Percentiles rank a stretch among this genome's conserved stretches.
Conservation (phyloP, 2,113 vertebrate genomes). For the Zosterops lateralis region DNA sequence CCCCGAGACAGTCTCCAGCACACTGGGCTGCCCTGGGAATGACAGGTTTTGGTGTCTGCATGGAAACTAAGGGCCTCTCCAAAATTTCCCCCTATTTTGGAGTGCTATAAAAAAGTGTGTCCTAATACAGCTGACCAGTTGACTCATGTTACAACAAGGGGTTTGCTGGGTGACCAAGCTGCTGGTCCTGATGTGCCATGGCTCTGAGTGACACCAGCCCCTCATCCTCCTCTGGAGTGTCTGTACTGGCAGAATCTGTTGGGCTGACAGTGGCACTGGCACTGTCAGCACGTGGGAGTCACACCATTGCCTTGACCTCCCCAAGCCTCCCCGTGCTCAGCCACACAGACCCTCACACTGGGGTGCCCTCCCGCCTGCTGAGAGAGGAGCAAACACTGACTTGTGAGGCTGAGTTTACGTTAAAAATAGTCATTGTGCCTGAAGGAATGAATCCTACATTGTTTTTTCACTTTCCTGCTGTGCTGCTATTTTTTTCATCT, state of each 20-base stretch:
- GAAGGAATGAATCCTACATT: background rate
- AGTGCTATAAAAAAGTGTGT: accelerated
- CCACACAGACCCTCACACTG: accelerated
- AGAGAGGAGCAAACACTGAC: background rate
- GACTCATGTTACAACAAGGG: accelerated
- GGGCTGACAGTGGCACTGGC: background rate
- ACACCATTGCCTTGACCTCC: accelerated
- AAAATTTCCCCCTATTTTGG: background rate
- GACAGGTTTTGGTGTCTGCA: accelerated
- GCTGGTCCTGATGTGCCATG: accelerated
- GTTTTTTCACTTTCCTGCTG: conserved; percentile 35
- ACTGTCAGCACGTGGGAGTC: accelerated
- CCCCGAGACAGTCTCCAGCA: background rate
- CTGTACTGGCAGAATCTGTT: background rate
- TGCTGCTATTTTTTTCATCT: conserved; percentile 18
- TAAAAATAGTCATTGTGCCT: background rate
- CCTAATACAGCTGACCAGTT: background rate
- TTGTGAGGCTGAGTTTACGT: background rate
- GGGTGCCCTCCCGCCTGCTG: background rate
- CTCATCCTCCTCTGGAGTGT: background rate
- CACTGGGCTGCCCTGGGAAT: background rate
- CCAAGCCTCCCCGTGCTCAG: accelerated
- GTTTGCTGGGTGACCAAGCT: background rate
- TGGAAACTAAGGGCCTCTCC: background rate
- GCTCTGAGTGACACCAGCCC: background rate